Base-by-base conservation (phyloP, 2,113 vertebrate species). In the Xiphophorus couchianus region DNA sequence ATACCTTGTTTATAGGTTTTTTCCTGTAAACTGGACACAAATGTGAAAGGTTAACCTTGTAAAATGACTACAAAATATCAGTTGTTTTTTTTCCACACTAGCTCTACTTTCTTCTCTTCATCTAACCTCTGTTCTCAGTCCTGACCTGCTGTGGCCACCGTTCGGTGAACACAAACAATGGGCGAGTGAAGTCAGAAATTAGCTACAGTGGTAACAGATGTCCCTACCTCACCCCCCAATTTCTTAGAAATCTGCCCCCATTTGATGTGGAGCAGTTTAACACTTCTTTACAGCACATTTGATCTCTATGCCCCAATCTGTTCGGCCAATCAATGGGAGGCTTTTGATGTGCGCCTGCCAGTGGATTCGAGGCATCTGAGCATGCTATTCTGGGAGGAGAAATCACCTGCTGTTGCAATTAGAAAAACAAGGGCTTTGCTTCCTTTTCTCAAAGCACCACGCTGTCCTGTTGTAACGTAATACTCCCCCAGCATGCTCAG, bases 271-370 rank as follows among this genome's bases (percentile, higher is more conserved):
- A 74, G 83, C 91, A 91, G 86, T 91, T 90, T 91, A 93, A 90
- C 90, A 91, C 90, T 89, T 90, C 90, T 92, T 92, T 90, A 91
- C 87, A 92, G 84, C 66, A 44, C 87, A 86, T 92, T 91, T 92
- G 88, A 91, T 93, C 90, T 90, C 89, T 87, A 83, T 76, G 81
- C 87, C 85, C 81, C 92, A 92, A 89, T 93, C 91, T 93, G 91
- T 90, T 72, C 17, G 4, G 66, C 74, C 74, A 86, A 87, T 93
- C 91, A 93, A 91, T 89, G 87, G 81, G 74, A 5, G 65, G 67
- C 88, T 88, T 93, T 91, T 91, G 91, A 91, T 88, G 88, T 85
- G 81, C 19, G 19, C 22, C 84, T 86, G 88, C 82, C 86, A 90
- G 73, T 77, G 79, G 87, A 78, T 88, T 78, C 14, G 83, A 84